These are phyloP conservation scores for Antedon mediterranea DNA, from an alignment of 53 echinoderm and acorn worm genomes.

Conservation along the genomic window DNA sequence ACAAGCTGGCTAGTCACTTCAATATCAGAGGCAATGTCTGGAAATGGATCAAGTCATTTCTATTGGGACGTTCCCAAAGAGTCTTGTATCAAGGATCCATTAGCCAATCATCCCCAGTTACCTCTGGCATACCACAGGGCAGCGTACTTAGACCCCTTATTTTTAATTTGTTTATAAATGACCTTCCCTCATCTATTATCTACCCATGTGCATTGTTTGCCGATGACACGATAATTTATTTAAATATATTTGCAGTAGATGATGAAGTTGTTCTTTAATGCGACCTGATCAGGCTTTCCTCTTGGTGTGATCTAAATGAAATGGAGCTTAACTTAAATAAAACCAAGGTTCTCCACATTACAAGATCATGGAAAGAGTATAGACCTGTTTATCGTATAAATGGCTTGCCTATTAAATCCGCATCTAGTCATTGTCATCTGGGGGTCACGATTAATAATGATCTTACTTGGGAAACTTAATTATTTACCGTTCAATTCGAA, in stretches of 20 bases:
- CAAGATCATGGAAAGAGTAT: not conserved
- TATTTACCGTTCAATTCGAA: not conserved
- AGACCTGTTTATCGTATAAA: not conserved
- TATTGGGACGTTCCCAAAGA: too few relatives aligned
- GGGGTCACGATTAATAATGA: not conserved
- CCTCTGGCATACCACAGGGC: too few relatives aligned
- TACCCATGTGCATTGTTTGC: not conserved
- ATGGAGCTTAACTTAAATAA: too few relatives aligned
- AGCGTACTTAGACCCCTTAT: not conserved
- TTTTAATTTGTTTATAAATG: not conserved
- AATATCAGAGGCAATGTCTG: too few relatives aligned
- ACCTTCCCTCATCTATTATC: not conserved
- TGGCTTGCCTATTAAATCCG: not conserved
- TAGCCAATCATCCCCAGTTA: too few relatives aligned
- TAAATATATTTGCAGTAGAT: not conserved
- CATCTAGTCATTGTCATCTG: not conserved
- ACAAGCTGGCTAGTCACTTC: not conserved
- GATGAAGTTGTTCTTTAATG: not conserved
- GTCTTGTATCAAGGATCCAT: too few relatives aligned
- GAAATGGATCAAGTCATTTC: too few relatives aligned
- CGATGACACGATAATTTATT: not conserved
- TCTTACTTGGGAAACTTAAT: not conserved
- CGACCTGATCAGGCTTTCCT: not conserved
- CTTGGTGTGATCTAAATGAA: too few relatives aligned
- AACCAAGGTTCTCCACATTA: not conserved